phyloP scores from a whole-genome alignment of 2,113 vertebrate species.

The Clarias batrachus region DNA sequence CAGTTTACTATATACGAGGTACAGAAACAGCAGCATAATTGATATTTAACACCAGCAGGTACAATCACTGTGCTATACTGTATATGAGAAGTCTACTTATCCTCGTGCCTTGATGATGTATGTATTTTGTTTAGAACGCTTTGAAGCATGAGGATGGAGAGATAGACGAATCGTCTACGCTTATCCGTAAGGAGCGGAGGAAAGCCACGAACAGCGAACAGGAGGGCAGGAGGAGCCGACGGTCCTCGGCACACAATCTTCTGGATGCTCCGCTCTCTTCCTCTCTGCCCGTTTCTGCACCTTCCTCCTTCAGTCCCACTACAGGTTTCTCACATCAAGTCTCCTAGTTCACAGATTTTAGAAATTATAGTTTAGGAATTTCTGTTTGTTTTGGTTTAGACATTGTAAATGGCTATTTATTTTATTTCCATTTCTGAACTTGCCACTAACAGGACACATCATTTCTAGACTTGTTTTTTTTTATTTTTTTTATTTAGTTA shows the following conservation, averaged over 20 bases:
- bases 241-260: conserved; percentile 69
- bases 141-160: conserved; percentile 83
- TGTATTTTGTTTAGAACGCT: conserved; percentile 67
- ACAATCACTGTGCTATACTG: neutral
- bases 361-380: too few species aligned
- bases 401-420: neutral
- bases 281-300: conserved; percentile 36
- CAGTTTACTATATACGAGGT: conserved; percentile 90
- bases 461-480: neutral
- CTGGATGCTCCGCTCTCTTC: conserved; percentile 52
- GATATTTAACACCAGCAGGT: neutral
- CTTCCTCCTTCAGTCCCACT: conserved; percentile 43
- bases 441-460: neutral
- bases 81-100: neutral
- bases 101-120: neutral
- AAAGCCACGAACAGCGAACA: conserved; percentile 72
- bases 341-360: neutral
- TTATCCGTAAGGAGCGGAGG: conserved; percentile 80
- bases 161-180: conserved; percentile 65
- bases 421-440: neutral
- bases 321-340: conserved; percentile 1
- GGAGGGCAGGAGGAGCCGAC: conserved; percentile 77
- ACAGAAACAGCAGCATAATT: neutral
- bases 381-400: too few species aligned
- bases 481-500: neutral